Evolutionary conservation across 2,797 vertebrate genomes (phyloP), one percentile per base, ranked within the genome.

Genomic region (Rhyacichthys aspro): DNA sequence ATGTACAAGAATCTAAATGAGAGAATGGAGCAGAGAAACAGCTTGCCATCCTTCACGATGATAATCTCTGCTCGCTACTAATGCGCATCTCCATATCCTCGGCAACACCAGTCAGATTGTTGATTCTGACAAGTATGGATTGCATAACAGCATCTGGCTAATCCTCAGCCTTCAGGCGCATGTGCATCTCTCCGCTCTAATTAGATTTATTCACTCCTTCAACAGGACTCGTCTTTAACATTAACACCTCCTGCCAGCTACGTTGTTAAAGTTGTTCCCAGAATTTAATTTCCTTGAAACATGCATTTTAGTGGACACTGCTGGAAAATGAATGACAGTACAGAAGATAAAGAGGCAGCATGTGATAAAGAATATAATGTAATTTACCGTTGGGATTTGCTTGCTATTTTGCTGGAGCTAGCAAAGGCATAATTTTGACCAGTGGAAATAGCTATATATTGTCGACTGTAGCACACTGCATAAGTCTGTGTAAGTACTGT

Each of bases 71-170:
- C 93, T 92, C 91, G 91, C 92, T 94, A 94, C 96, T 95, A 93
- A 95, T 94, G 93, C 93, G 93, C 93, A 94, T 94, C 95, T 96
- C 94, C 94, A 95, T 95, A 95, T 93, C 93, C 94, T 93, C 60
- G 69, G 88, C 82, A 89, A 95, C 95, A 94, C 94, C 92, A 94
- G 93, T 94, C 93, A 94, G 93, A 95, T 94, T 95, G 95, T 94
- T 94, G 93, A 95, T 95, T 95, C 85, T 90, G 94, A 95, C 92
- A 92, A 88, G 89, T 93, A 92, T 89, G 76, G 93, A 94, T 97
- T 95, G 89, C 85, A 84, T 88, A 90, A 89, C 83, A 91, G 89
- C 91, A 91, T 79, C 87, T 92, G 89, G 89, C 87, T 90, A 91
- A 92, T 92, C 90, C 88, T 86, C 78, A 76, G 70, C 85, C 86